A percentile compares a stretch with the other conserved stretches of the same genome.
These are phyloP conservation scores for Tringa solitaria DNA, from an alignment of 2,113 vertebrate species.

Conservation along the genomic window DNA sequence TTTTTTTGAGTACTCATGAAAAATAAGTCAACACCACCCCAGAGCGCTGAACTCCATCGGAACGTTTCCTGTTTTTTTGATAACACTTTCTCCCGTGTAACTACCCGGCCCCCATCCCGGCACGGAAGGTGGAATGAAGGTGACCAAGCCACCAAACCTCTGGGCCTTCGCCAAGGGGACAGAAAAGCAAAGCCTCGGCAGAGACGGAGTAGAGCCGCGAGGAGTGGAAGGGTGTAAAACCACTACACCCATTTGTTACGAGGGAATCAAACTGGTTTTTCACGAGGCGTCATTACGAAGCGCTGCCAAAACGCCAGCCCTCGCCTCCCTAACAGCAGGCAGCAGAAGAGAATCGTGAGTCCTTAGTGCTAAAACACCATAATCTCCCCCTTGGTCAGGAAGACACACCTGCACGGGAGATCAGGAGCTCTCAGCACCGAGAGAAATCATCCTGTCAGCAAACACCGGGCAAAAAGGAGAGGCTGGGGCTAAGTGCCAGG, in stretches of 20 bases:
- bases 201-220: background rate
- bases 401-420: background rate
- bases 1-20: background rate
- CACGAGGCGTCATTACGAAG: background rate
- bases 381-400: background rate
- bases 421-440: background rate
- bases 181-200: background rate
- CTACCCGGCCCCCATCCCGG: background rate
- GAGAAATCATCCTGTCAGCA: background rate
- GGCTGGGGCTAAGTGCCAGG: background rate
- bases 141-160: background rate
- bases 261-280: conserved; percentile 66
- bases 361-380: background rate
- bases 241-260: conserved; percentile 43
- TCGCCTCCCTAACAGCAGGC: conserved; percentile 15
- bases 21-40: no score
- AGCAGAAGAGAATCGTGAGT: background rate
- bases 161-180: background rate
- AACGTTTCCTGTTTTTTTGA: background rate
- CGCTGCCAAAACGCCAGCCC: background rate
- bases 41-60: background rate
- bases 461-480: background rate
- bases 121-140: background rate
- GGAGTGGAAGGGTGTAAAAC: conserved; percentile 44
- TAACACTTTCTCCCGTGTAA: background rate